These are phyloP conservation scores for Diarsia dahlii DNA, from an alignment of 2,888 invertebrate species.

Conservation along the genomic window DNA sequence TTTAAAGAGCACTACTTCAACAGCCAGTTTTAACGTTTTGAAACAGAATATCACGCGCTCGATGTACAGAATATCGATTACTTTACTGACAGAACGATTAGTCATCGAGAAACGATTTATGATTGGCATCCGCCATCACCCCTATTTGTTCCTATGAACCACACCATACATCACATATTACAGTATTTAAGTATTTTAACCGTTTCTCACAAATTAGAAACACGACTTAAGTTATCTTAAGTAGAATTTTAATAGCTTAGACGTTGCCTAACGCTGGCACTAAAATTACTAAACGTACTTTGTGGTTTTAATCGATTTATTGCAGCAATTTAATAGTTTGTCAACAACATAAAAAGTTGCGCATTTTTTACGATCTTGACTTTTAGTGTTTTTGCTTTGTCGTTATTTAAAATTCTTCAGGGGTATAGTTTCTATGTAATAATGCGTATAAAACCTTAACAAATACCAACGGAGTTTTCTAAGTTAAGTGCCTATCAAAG, in stretches of 20 bases:
- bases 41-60: conserved; percentile 62
- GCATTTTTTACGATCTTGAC: conserved; percentile 38
- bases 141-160: conserved; percentile 71
- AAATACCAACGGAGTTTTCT: not conserved
- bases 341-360: conserved; percentile 55
- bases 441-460: not conserved
- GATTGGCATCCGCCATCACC: conserved; percentile 74
- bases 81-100: conserved; percentile 80
- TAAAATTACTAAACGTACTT: conserved; percentile 56
- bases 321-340: conserved; percentile 62
- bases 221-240: conserved; percentile 81
- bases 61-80: conserved; percentile 78
- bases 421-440: not conserved
- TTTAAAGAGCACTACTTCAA: conserved; percentile 37
- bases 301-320: conserved; percentile 60
- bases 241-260: conserved; percentile 78
- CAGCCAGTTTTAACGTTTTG: conserved; percentile 62
- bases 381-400: conserved; percentile 43
- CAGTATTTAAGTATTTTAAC: conserved; percentile 69
- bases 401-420: conserved; percentile 4
- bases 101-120: conserved; percentile 72
- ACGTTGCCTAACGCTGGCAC: conserved; percentile 66
- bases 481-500: not conserved
- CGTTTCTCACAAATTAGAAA: conserved; percentile 82
- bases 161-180: conserved; percentile 74